Evolutionary conservation across 2,888 invertebrate genomes (phyloP).

Genomic region (Ormyrus thymus): DNA sequence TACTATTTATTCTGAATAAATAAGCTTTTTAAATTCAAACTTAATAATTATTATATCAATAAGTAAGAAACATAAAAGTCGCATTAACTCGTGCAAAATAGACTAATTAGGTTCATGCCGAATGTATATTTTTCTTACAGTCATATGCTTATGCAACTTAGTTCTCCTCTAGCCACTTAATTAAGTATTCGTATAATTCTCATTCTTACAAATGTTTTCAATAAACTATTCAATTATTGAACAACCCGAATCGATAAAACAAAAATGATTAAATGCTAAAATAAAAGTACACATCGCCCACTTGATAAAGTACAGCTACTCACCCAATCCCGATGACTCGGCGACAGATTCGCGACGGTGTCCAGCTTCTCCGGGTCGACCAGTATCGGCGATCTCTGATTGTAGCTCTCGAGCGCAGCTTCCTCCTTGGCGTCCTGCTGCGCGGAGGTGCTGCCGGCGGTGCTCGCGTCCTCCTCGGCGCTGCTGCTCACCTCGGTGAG

Average conservation of each 20-base stretch:
- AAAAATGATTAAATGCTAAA: too few relatives aligned
- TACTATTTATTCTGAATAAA: too few relatives aligned
- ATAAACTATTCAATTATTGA: too few relatives aligned
- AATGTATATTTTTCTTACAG: constrained; percentile 1
- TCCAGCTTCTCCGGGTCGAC: constrained; percentile 70
- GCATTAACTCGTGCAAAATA: background rate
- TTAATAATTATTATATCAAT: too few relatives aligned
- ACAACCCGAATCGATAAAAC: too few relatives aligned
- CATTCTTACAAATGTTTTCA: too few relatives aligned
- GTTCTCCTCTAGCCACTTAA: too few relatives aligned
- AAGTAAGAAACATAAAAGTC: background rate
- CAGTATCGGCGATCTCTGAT: constrained; percentile 68
- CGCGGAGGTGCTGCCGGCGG: background rate
- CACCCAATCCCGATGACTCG: constrained; percentile 61
- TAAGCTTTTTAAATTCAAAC: background rate
- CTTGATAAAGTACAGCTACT: background rate
- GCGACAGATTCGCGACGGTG: constrained; percentile 56
- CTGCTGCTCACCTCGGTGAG: constrained; percentile 43
- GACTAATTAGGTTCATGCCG: background rate
- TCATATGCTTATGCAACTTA: constrained; percentile 19
- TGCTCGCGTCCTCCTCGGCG: constrained; percentile 14
- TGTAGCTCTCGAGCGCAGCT: constrained; percentile 66
- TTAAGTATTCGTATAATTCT: background rate
- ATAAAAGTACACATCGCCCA: too few relatives aligned
- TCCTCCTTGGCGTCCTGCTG: background rate